Percentiles rank a stretch among this genome's conserved stretches.
These are phyloP conservation scores for Brachionus calyciflorus DNA, from an alignment of 1,140 invertebrate species.

Conservation along the genomic window DNA sequence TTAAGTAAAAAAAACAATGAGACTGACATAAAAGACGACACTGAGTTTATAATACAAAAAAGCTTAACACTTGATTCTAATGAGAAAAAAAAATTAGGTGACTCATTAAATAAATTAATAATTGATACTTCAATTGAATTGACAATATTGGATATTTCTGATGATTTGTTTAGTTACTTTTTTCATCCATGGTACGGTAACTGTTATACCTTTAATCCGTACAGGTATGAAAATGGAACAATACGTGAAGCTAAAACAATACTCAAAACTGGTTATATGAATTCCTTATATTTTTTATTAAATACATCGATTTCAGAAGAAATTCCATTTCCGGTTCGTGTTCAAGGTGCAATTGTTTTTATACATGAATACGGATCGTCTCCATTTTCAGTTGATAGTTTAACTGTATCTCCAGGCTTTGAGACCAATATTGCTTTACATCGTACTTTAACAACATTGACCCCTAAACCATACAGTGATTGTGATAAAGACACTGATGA, in stretches of 20 bases:
- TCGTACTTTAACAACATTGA: background rate
- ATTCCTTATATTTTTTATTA: background rate
- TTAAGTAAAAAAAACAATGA: background rate
- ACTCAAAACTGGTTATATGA: too few species aligned
- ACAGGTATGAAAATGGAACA: too few species aligned
- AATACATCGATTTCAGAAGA: background rate
- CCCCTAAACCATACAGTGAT: slow-evolving; percentile 3
- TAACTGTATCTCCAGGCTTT: background rate
- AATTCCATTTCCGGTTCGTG: background rate
- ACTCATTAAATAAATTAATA: too few species aligned
- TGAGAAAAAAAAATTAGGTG: too few species aligned
- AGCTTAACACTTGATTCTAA: too few species aligned
- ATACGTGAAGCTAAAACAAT: too few species aligned
- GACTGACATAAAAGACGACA: background rate
- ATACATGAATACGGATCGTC: background rate
- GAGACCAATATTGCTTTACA: slow-evolving; percentile 10
- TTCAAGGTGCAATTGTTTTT: background rate
- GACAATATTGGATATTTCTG: too few species aligned
- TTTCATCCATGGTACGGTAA: too few species aligned
- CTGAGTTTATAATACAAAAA: background rate
- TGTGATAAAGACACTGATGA: background rate
- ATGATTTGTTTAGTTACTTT: too few species aligned
- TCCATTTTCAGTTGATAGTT: background rate
- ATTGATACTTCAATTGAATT: too few species aligned
- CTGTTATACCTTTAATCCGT: too few species aligned